Evolutionary conservation across 2,113 vertebrate genomes (phyloP).

Genomic region (Crypturellus undulatus): DNA sequence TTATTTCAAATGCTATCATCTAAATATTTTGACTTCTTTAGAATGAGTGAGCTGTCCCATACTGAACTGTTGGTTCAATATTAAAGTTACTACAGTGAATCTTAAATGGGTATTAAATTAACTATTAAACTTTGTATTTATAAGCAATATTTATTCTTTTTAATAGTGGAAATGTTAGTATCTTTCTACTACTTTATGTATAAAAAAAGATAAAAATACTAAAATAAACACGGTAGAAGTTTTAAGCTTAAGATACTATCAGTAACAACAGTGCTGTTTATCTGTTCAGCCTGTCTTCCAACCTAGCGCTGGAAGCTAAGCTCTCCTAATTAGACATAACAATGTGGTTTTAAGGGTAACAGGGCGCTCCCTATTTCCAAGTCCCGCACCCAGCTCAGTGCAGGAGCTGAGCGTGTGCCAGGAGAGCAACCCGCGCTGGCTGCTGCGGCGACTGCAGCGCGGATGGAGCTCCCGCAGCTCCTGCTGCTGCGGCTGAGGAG

Average conservation of each 20-base stretch:
- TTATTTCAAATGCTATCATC: neutral
- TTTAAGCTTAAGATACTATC: neutral
- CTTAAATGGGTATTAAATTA: neutral
- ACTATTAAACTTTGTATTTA: neutral
- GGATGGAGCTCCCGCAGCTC: no score
- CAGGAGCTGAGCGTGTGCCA: neutral
- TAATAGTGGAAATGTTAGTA: neutral
- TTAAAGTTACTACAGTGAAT: neutral
- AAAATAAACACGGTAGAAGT: neutral
- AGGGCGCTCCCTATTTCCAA: constrained; percentile 2
- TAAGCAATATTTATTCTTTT: neutral
- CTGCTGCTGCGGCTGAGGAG: neutral
- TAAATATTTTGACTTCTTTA: neutral
- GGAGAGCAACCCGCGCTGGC: neutral
- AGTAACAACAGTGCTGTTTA: neutral
- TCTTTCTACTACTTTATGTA: neutral
- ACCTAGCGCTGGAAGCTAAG: neutral
- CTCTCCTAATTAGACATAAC: neutral
- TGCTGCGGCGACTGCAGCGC: neutral
- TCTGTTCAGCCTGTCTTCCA: neutral
- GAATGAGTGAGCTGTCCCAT: neutral
- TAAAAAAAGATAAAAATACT: neutral
- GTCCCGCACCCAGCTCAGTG: neutral
- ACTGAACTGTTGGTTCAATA: neutral
- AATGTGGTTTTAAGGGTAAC: neutral